Evolutionary conservation across 2,888 invertebrate genomes (phyloP).

Genomic region (Netelia inedita): DNA sequence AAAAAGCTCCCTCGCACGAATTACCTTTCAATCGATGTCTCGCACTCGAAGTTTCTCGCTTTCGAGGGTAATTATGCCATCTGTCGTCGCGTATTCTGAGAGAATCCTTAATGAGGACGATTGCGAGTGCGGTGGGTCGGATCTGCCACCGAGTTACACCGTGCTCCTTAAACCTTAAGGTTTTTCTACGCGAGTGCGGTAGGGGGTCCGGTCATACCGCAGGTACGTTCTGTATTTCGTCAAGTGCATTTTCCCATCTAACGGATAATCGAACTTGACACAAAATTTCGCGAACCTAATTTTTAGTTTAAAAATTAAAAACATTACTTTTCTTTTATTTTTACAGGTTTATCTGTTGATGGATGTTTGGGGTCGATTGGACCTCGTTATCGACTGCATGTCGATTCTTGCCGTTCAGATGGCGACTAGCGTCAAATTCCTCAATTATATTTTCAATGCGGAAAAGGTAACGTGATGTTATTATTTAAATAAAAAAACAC

Average conservation of each 20-base stretch:
- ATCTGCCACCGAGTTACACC: not conserved
- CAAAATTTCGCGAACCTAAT: too few relatives aligned
- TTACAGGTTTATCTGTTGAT: conserved; percentile 56
- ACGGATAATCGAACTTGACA: not conserved
- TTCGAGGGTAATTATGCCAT: too few relatives aligned
- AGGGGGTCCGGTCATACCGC: conserved; percentile 40
- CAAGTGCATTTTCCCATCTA: not conserved
- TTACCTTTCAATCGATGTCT: too few relatives aligned
- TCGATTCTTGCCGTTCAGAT: conserved; percentile 52
- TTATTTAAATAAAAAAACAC: not conserved
- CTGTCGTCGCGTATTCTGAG: too few relatives aligned
- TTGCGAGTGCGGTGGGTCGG: not conserved
- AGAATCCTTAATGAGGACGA: conserved; percentile 45
- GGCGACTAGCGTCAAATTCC: conserved; percentile 38
- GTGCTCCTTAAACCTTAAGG: conserved; percentile 38
- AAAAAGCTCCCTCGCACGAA: too few relatives aligned
- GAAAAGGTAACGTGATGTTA: conserved; percentile 52
- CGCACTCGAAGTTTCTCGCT: conserved; percentile 38
- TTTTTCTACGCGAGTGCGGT: not conserved
- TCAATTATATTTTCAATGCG: conserved; percentile 54
- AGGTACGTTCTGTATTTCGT: conserved; percentile 22
- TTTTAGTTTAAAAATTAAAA: too few relatives aligned
- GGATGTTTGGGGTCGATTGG: conserved; percentile 58
- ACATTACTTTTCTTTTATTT: not conserved
- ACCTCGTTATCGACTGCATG: conserved; percentile 57